Evolutionary conservation across 2,888 invertebrate species (phyloP).

Genomic region (Coremacera marginata): DNA sequence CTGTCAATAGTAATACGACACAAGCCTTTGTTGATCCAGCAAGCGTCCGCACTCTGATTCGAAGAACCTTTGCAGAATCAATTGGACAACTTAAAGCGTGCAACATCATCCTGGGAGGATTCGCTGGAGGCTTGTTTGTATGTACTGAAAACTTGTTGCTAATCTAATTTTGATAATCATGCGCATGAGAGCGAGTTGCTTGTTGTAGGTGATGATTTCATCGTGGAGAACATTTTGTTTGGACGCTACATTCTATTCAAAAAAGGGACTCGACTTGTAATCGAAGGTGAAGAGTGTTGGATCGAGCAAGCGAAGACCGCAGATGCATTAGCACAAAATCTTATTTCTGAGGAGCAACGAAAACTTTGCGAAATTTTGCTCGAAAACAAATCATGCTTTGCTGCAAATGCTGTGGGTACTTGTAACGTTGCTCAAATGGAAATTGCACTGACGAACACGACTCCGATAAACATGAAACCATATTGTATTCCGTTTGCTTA

Average conservation of each 20-base stretch:
- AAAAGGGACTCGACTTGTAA: slow-evolving; percentile 35
- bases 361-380: slow-evolving; percentile 12
- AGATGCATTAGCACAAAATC: neutral
- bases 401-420: slow-evolving; percentile 26
- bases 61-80: slow-evolving; percentile 36
- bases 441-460: neutral
- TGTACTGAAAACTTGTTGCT: slow-evolving; percentile 36
- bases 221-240: slow-evolving; percentile 36
- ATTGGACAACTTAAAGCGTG: slow-evolving; percentile 18
- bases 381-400: slow-evolving; percentile 8
- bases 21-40: slow-evolving; percentile 40
- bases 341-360: slow-evolving; percentile 11
- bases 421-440: slow-evolving; percentile 31
- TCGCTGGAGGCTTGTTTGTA: slow-evolving; percentile 36
- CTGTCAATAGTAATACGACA: slow-evolving; percentile 10
- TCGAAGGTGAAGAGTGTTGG: slow-evolving; percentile 40
- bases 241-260: slow-evolving; percentile 39
- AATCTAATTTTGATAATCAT: slow-evolving; percentile 36
- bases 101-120: slow-evolving; percentile 24
- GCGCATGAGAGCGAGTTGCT: slow-evolving; percentile 33
- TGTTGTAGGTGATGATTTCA: slow-evolving; percentile 36
- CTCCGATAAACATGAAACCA: slow-evolving; percentile 33
- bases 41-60: slow-evolving; percentile 31
- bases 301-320: slow-evolving; percentile 16
- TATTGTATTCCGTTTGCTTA: slow-evolving; percentile 43